These are phyloP conservation scores for Platyrinchus mystaceus DNA, from an alignment of 2,797 vertebrate genomes.

Conservation along the genomic window DNA sequence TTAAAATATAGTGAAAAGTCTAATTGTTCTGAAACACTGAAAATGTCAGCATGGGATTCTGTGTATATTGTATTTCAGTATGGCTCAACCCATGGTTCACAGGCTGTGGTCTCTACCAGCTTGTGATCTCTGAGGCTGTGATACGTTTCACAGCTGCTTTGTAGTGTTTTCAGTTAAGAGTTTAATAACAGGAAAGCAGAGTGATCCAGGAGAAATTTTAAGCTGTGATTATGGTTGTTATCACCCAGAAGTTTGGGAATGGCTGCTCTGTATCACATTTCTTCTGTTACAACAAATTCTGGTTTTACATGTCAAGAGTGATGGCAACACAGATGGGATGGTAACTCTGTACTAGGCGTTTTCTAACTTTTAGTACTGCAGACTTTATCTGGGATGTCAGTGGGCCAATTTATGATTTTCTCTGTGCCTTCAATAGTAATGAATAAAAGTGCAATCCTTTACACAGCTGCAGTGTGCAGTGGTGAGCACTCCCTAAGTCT, in stretches of 20 bases:
- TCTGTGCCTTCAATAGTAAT: constrained; percentile 5
- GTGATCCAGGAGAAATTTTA: not conserved
- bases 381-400: not conserved
- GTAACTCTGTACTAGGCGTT: not conserved
- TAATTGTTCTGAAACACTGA: not conserved
- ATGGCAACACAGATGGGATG: not conserved
- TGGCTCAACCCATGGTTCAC: not conserved
- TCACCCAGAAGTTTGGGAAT: not conserved
- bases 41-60: not conserved
- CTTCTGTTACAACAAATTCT: not conserved
- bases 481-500: not conserved
- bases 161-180: not conserved
- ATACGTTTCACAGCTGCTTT: not conserved
- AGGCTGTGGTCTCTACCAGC: not conserved
- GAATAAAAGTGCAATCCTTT: not conserved
- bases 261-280: not conserved
- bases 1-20: not conserved
- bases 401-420: not conserved
- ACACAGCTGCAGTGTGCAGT: not conserved
- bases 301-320: not conserved
- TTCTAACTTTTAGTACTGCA: not conserved
- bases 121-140: not conserved
- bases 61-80: not conserved
- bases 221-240: not conserved
- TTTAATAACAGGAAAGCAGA: not conserved